These are phyloP conservation scores for Aquatica leii DNA, from an alignment of 2,888 invertebrate genomes.

Conservation along the genomic window DNA sequence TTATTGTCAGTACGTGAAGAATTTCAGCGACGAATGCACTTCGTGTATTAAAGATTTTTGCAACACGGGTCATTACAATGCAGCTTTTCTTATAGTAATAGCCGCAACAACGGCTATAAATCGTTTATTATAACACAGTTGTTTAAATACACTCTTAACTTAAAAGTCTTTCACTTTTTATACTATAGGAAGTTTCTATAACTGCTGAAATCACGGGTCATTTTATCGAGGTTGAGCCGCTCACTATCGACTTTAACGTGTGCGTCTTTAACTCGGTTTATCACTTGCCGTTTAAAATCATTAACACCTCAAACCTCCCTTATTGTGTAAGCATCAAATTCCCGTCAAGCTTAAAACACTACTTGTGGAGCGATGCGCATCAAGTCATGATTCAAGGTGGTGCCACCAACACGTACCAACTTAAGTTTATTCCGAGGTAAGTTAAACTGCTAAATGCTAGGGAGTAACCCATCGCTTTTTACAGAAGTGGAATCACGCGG, in stretches of 20 bases:
- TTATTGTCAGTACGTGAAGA: conserved; percentile 7
- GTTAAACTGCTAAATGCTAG: too few species aligned
- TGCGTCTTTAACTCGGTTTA: conserved; percentile 46
- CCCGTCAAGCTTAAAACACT: conserved; percentile 39
- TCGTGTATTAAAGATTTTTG: neutral
- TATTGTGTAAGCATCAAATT: conserved; percentile 41
- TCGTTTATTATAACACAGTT: too few species aligned
- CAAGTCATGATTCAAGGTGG: conserved; percentile 30
- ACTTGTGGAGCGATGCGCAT: conserved; percentile 34
- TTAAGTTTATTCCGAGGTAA: conserved; percentile 44
- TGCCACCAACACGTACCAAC: conserved; percentile 17
- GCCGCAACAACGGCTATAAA: too few species aligned
- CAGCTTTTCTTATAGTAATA: neutral
- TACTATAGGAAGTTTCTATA: neutral
- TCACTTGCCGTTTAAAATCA: conserved; percentile 40
- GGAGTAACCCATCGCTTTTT: neutral
- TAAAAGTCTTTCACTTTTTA: too few species aligned
- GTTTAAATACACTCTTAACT: too few species aligned
- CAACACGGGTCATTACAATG: neutral
- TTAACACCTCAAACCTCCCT: conserved; percentile 36
- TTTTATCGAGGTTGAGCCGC: conserved; percentile 41
- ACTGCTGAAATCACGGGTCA: conserved; percentile 41
- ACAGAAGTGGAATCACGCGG: conserved; percentile 23
- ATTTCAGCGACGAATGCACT: neutral
- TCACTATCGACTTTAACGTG: conserved; percentile 43